Evolutionary conservation across 1,140 invertebrate genomes (phyloP), one percentile per base, ranked within the genome.

Genomic region (Lethocerus indicus): DNA sequence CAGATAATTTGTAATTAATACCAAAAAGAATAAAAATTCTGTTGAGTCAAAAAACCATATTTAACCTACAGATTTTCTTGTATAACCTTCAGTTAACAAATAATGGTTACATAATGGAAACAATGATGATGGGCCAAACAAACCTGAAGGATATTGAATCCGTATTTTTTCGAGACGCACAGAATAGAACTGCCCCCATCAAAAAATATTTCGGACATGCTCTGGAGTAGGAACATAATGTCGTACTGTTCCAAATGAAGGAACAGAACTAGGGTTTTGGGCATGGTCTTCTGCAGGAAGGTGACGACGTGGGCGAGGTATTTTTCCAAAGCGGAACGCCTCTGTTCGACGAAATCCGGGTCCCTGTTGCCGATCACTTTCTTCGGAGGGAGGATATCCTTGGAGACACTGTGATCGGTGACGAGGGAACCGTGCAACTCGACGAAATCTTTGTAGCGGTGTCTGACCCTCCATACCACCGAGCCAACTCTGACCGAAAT

Each of bases 361-460:
- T 75, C 76, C 56, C 76, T 76, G 56, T 83, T 84, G 0, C 83
- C 80, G 58, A 87, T 77, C 14, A 92, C 70, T 67, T 92, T 92
- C 63, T 95, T 95, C 3, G 87, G 86, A 16, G 91, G 91, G 13
- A 95, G 62, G 47, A 90, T 70, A 57, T 87, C 86, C 62, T 84
- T 87, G 20, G 76, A 73, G 1, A 90, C 77, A 16, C 83, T 78
- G 61, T 85, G 78, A 55, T 87, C 81, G 20, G 65, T 57, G 0
- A 87, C 76, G 6, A 94, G 71, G 59, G 78, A 79, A 14, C 88
- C 82, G 61, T 95, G 84, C 4, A 95, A 70, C 36, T 87, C 82
- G 46, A 78, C 76, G 65, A 95, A 95, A 56, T 92, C 87, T 60
- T 76, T 88, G 64, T 92, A 95, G 43, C 89, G 73, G 60, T 87